Evolutionary conservation across 2,888 invertebrate genomes (phyloP).

Genomic region (Carcina quercana): DNA sequence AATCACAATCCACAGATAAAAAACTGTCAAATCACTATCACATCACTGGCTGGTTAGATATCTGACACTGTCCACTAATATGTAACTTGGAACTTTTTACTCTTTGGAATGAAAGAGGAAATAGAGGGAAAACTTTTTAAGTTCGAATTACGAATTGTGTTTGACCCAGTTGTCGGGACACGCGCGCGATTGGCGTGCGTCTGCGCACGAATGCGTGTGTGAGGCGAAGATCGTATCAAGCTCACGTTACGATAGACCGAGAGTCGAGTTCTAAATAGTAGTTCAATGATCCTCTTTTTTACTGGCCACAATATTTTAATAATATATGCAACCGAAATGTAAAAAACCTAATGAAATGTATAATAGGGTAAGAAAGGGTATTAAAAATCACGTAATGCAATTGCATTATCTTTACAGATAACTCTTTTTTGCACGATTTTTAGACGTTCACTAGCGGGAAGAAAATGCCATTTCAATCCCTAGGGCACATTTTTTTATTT

Average conservation of each 20-base stretch:
- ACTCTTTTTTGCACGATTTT: no score
- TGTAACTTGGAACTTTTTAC: no score
- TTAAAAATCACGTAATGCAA: no score
- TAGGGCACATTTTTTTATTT: no score
- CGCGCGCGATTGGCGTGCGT: constrained; percentile 43
- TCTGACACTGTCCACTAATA: constrained; percentile 10
- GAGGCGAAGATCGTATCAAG: constrained; percentile 17
- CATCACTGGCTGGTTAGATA: constrained; percentile 1
- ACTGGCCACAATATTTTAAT: no score
- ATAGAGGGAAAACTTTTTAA: constrained; percentile 17
- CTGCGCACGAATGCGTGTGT: constrained; percentile 47
- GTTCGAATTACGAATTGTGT: constrained; percentile 32
- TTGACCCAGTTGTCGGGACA: constrained; percentile 34
- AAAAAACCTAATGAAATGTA: no score
- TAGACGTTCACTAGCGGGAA: no score
- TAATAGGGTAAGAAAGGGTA: no score
- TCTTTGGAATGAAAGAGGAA: background rate
- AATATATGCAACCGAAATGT: no score
- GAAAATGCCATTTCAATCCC: no score
- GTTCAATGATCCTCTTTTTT: no score
- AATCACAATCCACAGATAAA: constrained; percentile 1
- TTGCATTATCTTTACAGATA: no score
- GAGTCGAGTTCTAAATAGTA: background rate
- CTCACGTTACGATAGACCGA: constrained; percentile 2
- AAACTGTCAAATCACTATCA: constrained; percentile 2